These are phyloP conservation scores for Bombus affinis DNA, from an alignment of 1,140 invertebrate genomes.

Conservation along the genomic window DNA sequence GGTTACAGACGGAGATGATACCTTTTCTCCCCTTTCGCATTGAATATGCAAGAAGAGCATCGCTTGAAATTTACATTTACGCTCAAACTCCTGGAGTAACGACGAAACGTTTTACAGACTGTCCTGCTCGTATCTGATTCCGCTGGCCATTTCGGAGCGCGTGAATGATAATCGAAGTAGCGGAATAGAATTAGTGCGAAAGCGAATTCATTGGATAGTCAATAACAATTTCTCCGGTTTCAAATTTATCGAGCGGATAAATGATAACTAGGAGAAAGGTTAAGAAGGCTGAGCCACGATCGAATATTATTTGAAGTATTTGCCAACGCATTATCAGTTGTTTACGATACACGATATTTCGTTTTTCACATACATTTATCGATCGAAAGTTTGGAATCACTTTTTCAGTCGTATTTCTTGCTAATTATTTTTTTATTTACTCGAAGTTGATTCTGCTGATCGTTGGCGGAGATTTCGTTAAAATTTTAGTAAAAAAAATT, in stretches of 20 bases:
- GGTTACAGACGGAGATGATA: constrained; percentile 53
- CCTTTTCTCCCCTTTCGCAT: constrained; percentile 29
- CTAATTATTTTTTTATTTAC: neutral
- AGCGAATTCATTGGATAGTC: neutral
- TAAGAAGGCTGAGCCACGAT: neutral
- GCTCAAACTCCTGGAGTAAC: constrained; percentile 37
- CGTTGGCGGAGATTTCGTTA: no score
- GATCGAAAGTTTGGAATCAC: no score
- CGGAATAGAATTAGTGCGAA: constrained; percentile 1
- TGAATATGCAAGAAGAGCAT: constrained; percentile 60
- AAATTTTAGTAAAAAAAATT: no score
- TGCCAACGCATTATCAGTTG: no score
- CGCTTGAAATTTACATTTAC: constrained; percentile 59
- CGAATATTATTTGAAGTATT: no score
- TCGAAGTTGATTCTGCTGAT: neutral
- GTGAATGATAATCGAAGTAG: constrained; percentile 40
- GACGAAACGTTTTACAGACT: constrained; percentile 53
- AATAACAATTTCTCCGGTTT: neutral
- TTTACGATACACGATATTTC: no score
- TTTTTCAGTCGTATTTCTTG: no score
- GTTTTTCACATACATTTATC: neutral
- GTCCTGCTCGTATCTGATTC: constrained; percentile 45
- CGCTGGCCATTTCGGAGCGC: neutral
- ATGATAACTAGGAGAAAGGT: neutral
- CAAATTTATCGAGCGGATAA: neutral